phyloP scores from a whole-genome alignment of 2,888 invertebrate species.

The Cephus sareptanus region DNA sequence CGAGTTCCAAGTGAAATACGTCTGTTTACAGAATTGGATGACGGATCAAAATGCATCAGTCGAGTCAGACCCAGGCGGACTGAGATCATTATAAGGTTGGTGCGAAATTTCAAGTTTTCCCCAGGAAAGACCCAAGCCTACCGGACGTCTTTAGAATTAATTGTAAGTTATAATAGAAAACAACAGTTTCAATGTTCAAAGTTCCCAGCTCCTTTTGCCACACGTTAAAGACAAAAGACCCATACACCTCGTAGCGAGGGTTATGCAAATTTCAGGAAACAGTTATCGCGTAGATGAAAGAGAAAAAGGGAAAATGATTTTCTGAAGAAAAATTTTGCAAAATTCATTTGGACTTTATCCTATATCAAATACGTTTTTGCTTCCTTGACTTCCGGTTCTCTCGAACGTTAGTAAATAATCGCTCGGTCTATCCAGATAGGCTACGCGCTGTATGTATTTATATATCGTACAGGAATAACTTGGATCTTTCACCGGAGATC shows the following conservation, averaged over 20 bases:
- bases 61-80: neutral
- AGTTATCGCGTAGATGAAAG: neutral
- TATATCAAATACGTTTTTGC: no score
- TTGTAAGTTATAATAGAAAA: neutral
- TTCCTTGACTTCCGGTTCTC: constrained; percentile 18
- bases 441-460: neutral
- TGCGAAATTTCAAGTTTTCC: neutral
- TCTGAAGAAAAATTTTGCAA: neutral
- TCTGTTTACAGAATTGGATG: neutral
- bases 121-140: neutral
- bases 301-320: neutral
- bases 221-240: neutral
- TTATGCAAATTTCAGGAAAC: neutral
- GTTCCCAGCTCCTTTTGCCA: neutral
- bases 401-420: neutral
- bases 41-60: neutral
- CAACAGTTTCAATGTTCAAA: neutral
- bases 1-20: neutral
- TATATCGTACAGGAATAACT: neutral
- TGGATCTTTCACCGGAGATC: neutral
- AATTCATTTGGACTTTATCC: neutral
- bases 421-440: constrained; percentile 24
- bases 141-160: neutral
- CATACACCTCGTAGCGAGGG: neutral
- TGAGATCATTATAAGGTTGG: neutral